These are phyloP conservation scores for Margarornis squamiger DNA, from an alignment of 2,797 vertebrate genomes.

Conservation along the genomic window DNA sequence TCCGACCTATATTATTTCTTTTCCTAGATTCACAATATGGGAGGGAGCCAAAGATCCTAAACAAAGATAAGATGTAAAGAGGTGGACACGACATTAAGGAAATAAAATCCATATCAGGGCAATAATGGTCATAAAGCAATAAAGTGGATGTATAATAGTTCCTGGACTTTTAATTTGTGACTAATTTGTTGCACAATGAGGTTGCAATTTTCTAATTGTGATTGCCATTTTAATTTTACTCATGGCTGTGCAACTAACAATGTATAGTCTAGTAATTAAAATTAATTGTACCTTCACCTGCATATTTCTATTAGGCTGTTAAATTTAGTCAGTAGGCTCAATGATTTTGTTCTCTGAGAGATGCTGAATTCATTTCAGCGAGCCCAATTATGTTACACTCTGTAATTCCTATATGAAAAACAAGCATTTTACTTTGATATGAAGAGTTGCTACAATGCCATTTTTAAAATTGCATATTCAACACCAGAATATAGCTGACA, in stretches of 20 bases:
- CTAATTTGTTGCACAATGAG: slow-evolving; percentile 96
- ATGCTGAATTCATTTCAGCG: slow-evolving; percentile 68
- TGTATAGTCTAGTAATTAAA: slow-evolving; percentile 89
- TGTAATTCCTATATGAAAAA: slow-evolving; percentile 67
- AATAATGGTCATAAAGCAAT: slow-evolving; percentile 65
- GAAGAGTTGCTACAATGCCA: slow-evolving; percentile 23
- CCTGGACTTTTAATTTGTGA: slow-evolving; percentile 81
- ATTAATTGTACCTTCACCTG: slow-evolving; percentile 92
- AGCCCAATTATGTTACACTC: slow-evolving; percentile 69
- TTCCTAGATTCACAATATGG: background rate
- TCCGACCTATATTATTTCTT: background rate
- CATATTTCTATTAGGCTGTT: slow-evolving; percentile 83
- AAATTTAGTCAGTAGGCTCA: slow-evolving; percentile 76
- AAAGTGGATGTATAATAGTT: slow-evolving; percentile 67
- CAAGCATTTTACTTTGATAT: slow-evolving; percentile 64
- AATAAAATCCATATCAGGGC: slow-evolving; percentile 58
- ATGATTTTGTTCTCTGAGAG: slow-evolving; percentile 72
- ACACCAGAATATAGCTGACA: background rate
- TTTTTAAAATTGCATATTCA: slow-evolving; percentile 34
- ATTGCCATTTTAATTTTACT: slow-evolving; percentile 99
- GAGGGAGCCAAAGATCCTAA: slow-evolving; percentile 38
- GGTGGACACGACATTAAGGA: slow-evolving; percentile 43
- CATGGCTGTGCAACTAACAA: slow-evolving; percentile 90
- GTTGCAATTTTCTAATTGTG: slow-evolving; percentile 94
- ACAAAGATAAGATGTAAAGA: slow-evolving; percentile 47